Evolutionary conservation across 2,888 invertebrate genomes (phyloP).

Genomic region (Clitarchus hookeri): DNA sequence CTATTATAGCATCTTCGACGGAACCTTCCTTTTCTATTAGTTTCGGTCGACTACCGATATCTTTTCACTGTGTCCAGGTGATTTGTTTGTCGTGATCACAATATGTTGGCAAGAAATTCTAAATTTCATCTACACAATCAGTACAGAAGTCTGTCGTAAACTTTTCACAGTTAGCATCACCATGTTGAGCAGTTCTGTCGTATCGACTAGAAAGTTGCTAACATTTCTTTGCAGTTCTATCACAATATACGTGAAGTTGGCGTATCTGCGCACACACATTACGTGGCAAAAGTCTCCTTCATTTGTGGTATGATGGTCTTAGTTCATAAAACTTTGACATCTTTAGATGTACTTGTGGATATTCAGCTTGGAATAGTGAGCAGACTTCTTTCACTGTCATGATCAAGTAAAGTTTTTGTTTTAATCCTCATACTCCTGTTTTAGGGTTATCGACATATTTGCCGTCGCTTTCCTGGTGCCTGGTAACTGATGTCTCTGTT

Average conservation of each 20-base stretch:
- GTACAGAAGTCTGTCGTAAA: neutral
- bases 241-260: neutral
- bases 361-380: neutral
- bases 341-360: neutral
- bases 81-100: too few relatives aligned
- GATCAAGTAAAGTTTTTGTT: neutral
- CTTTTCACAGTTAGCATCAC: neutral
- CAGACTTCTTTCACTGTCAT: neutral
- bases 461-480: neutral
- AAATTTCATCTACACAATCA: neutral
- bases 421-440: neutral
- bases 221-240: neutral
- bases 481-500: constrained; percentile 8
- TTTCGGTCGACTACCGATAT: neutral
- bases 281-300: neutral
- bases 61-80: too few relatives aligned
- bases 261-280: neutral
- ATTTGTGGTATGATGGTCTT: neutral
- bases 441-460: neutral
- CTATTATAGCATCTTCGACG: neutral
- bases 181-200: neutral
- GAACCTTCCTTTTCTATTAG: neutral
- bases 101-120: too few relatives aligned
- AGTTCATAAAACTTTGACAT: constrained; percentile 1
- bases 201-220: neutral